Percentiles rank a stretch among this genome's conserved stretches.
phyloP scores from a whole-genome alignment of 1,140 invertebrate species.

The Lordiphosa mommai region DNA sequence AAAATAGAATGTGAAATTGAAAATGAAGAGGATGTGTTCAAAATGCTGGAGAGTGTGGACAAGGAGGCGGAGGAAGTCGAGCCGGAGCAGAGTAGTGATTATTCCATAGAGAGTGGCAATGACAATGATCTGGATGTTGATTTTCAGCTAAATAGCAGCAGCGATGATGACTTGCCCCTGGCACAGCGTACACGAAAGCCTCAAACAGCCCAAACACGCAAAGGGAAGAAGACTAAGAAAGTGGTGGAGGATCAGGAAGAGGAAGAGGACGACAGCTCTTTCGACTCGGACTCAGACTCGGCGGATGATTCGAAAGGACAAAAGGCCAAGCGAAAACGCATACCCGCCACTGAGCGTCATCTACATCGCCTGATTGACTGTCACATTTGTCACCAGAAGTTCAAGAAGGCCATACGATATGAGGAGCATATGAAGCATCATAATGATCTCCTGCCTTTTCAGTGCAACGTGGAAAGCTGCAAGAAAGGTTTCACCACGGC shows the following conservation, averaged over 20 bases:
- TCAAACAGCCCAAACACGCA: neutral
- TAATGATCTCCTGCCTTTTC: conserved; percentile 72
- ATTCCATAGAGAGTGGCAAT: conserved; percentile 51
- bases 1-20: conserved; percentile 69
- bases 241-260: conserved; percentile 10
- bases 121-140: conserved; percentile 54
- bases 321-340: conserved; percentile 63
- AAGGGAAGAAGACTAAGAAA: conserved; percentile 36
- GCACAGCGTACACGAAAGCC: conserved; percentile 46
- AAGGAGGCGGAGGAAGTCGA: conserved; percentile 66
- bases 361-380: conserved; percentile 71
- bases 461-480: conserved; percentile 68
- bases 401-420: conserved; percentile 70
- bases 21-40: conserved; percentile 74
- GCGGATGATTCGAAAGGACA: conserved; percentile 24
- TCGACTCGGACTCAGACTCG: conserved; percentile 32
- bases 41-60: conserved; percentile 71
- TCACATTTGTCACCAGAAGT: conserved; percentile 76
- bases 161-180: conserved; percentile 68
- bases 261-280: conserved; percentile 25
- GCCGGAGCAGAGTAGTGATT: conserved; percentile 26
- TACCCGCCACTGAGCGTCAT: conserved; percentile 57
- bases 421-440: conserved; percentile 77
- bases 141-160: conserved; percentile 65
- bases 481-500: conserved; percentile 74